These are phyloP conservation scores for Clarias batrachus DNA, from an alignment of 2,113 vertebrate genomes.

Conservation along the genomic window DNA sequence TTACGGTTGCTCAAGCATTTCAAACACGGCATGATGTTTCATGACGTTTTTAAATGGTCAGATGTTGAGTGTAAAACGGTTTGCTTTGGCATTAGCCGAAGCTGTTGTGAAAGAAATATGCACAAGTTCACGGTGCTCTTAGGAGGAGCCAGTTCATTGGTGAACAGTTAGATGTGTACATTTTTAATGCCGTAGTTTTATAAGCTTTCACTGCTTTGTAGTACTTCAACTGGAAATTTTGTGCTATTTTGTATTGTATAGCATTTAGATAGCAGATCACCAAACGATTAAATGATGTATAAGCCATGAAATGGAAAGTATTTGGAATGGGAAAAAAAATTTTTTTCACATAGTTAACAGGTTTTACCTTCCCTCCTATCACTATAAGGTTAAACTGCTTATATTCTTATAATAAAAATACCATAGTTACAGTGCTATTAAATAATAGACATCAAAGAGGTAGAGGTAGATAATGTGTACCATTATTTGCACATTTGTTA, in stretches of 20 bases:
- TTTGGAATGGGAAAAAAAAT: no score
- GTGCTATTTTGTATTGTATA: neutral
- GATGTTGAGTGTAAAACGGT: constrained; percentile 9
- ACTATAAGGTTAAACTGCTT: neutral
- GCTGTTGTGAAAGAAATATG: constrained; percentile 4
- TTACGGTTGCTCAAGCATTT: neutral
- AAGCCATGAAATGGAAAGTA: neutral
- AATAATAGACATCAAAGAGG: neutral
- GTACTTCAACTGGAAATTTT: neutral
- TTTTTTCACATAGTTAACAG: neutral
- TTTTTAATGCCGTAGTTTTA: neutral
- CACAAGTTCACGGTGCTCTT: neutral
- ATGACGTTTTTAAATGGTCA: neutral
- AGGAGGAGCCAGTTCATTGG: neutral
- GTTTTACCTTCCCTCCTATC: neutral
- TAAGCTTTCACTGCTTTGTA: neutral
- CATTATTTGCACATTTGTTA: no score
- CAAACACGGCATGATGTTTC: neutral
- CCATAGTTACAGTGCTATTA: neutral
- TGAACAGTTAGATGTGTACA: neutral
- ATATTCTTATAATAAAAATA: neutral
- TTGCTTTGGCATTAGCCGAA: constrained; percentile 12
- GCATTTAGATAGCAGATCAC: neutral
- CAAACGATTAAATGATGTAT: neutral
- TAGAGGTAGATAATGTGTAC: no score